phyloP scores from a whole-genome alignment of 1,140 invertebrate species.

The Bilobella aurantiaca region DNA sequence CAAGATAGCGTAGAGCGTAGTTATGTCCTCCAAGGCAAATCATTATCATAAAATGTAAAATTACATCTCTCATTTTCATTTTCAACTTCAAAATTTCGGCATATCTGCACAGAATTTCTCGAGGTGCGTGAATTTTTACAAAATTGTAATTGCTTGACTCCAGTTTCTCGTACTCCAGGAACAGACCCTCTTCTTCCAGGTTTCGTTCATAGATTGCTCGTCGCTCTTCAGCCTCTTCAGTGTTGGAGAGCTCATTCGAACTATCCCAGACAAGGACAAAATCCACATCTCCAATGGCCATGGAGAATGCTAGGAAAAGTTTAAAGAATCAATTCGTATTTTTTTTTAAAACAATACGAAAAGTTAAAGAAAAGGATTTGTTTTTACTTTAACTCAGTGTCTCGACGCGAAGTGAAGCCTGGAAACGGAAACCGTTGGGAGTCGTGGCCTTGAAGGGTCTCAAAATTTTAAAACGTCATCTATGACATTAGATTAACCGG shows the following conservation, averaged over 20 bases:
- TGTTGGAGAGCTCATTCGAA: constrained; percentile 1
- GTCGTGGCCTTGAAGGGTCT: no score
- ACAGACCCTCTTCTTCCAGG: constrained; percentile 40
- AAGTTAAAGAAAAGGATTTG: no score
- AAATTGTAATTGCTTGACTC: constrained; percentile 39
- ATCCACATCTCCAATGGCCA: constrained; percentile 52
- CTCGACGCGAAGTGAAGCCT: no score
- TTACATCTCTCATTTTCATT: constrained; percentile 83
- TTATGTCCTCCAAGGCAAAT: no score
- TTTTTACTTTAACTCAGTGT: no score
- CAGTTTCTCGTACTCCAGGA: constrained; percentile 38
- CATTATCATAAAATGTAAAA: constrained; percentile 11
- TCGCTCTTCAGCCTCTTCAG: constrained; percentile 32
- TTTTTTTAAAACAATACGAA: no score
- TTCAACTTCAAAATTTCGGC: constrained; percentile 86
- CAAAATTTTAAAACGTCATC: no score
- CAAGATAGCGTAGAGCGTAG: no score
- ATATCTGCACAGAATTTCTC: constrained; percentile 73
- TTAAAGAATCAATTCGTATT: no score
- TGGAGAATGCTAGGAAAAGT: constrained; percentile 32
- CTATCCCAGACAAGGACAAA: constrained; percentile 50
- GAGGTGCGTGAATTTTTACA: constrained; percentile 73
- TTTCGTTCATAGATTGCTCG: constrained; percentile 38
- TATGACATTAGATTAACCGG: no score
- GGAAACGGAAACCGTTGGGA: no score